Percentiles rank a stretch among this genome's conserved stretches.
These are phyloP conservation scores for Callinectes sapidus DNA, from an alignment of 2,888 invertebrate species.

Conservation along the genomic window DNA sequence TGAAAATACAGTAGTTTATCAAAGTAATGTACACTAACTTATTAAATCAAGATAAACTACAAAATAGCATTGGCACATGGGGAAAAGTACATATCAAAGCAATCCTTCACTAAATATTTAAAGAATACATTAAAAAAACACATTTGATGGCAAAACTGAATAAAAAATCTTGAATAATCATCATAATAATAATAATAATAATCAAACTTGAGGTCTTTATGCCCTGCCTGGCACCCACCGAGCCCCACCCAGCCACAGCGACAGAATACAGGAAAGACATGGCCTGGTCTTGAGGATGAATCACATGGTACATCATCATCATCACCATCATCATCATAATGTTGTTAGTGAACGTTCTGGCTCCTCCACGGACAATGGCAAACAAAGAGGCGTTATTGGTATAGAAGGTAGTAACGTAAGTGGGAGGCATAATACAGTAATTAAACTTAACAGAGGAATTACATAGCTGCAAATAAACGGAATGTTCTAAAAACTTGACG, in stretches of 20 bases:
- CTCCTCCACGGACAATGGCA: neutral
- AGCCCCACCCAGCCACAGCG: conserved; percentile 7
- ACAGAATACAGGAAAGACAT: conserved; percentile 34
- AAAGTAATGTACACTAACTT: too few species aligned
- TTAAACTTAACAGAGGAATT: conserved; percentile 25
- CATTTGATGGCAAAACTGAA: neutral
- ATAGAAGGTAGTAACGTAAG: neutral
- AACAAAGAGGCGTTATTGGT: neutral
- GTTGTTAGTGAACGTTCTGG: conserved; percentile 19
- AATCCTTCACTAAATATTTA: neutral
- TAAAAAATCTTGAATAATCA: neutral
- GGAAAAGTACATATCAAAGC: too few species aligned
- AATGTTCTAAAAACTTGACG: conserved; percentile 19
- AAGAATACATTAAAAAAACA: neutral
- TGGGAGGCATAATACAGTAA: neutral
- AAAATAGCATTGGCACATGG: neutral
- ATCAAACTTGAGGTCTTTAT: neutral
- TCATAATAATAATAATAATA: neutral
- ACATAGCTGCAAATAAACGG: conserved; percentile 34
- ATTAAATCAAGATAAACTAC: too few species aligned
- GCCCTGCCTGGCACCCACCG: neutral
- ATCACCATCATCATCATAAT: neutral
- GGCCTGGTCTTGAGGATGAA: conserved; percentile 27
- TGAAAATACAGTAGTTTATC: neutral
- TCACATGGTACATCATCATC: neutral